Conservation (phyloP, 2,113 vertebrate species). For the Perccottus glenii region DNA sequence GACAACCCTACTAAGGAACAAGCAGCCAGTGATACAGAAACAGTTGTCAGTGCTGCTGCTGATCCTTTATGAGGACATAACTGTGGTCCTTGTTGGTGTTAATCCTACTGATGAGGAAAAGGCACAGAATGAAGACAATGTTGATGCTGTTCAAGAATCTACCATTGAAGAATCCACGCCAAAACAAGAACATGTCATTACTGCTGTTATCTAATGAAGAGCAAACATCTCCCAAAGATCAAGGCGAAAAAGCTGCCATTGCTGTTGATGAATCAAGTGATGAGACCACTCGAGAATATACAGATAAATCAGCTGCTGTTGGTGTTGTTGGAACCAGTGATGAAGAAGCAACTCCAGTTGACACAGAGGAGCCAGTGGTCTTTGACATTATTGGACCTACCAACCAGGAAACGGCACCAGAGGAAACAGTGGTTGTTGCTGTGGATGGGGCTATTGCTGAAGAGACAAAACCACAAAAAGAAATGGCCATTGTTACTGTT, state of each 20-base stretch:
- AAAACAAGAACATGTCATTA: not conserved
- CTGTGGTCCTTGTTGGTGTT: too few species aligned
- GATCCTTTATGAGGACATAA: too few species aligned
- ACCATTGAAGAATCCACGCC: not conserved
- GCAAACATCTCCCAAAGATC: conserved; percentile 3
- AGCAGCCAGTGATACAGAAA: not conserved
- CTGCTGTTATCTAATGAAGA: not conserved
- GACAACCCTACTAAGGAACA: not conserved
- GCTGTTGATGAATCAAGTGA: not conserved
- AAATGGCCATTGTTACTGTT: not conserved
- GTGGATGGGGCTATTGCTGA: not conserved
- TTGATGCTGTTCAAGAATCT: not conserved
- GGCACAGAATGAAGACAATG: not conserved
- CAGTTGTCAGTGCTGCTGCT: not conserved
- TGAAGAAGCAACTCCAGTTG: not conserved
- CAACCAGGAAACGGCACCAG: not conserved
- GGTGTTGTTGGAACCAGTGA: not conserved
- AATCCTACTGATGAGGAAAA: too few species aligned
- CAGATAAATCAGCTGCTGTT: not conserved
- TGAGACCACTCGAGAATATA: not conserved
- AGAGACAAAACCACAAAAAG: not conserved
- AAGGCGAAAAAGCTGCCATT: not conserved
- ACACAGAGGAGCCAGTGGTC: not conserved
- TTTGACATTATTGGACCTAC: not conserved
- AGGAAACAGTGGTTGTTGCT: not conserved